These are phyloP conservation scores for Monochamus saltuarius DNA, from an alignment of 1,140 invertebrate species.

Conservation along the genomic window DNA sequence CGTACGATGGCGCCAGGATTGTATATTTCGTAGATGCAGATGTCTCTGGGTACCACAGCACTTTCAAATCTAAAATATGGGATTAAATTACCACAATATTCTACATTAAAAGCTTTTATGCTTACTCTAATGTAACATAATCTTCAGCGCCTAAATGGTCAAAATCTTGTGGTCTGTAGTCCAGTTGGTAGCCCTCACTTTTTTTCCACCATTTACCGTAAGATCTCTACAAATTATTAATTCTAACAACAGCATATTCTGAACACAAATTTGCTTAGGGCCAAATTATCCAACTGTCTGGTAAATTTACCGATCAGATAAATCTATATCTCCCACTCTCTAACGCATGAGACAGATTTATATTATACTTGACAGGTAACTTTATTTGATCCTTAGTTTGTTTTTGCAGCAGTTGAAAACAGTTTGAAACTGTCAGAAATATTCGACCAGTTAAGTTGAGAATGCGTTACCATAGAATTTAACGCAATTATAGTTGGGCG, in stretches of 20 bases:
- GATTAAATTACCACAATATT: not conserved
- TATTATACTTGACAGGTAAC: no score
- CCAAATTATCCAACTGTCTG: no score
- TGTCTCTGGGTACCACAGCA: conserved; percentile 72
- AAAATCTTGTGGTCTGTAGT: conserved; percentile 75
- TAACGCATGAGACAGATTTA: no score
- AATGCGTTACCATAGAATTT: no score
- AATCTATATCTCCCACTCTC: no score
- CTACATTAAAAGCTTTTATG: not conserved
- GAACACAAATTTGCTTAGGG: no score
- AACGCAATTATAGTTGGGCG: no score
- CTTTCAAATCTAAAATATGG: conserved; percentile 67
- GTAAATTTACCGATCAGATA: no score
- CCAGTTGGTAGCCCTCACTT: conserved; percentile 66
- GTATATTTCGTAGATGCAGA: conserved; percentile 85
- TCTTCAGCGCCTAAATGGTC: conserved; percentile 72
- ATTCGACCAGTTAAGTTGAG: no score
- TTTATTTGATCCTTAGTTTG: no score
- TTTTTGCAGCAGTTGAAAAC: no score
- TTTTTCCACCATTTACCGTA: conserved; percentile 88
- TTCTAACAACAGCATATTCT: not conserved
- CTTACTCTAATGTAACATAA: conserved; percentile 70
- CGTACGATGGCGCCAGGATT: conserved; percentile 85
- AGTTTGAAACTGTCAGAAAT: no score
- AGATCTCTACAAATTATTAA: conserved; percentile 72